Evolutionary conservation across 1,140 invertebrate species (phyloP), one percentile per base, ranked within the genome.

Genomic region (Trachymyrmex cornetzi): DNA sequence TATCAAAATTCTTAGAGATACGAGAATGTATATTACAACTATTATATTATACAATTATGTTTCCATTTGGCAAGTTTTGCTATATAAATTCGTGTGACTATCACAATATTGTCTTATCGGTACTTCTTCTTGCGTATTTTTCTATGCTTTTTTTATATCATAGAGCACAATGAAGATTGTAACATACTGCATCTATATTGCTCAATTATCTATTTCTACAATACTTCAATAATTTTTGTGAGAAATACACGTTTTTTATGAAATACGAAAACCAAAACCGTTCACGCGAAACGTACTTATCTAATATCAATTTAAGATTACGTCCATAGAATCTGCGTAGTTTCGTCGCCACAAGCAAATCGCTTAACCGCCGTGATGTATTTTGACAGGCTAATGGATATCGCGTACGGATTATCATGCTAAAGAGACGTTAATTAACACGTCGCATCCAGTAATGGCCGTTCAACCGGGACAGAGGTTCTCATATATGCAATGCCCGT

Each of bases 391-490:
- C 88, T 93, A 92, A 93, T 92, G 88, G 88, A 91, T 89, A 91
- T 91, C 91, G 89, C 89, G 86, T 87, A 77, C 53, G 85, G 87
- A 93, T 93, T 94, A 93, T 92, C 90, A 92, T 93, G 88, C 89
- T 92, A 92, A 92, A 92, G 89, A 91, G 92, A 93, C 89, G 86
- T 90, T 93, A 91, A 93, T 93, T 93, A 93, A 91, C 87, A 88
- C 59, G 84, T 91, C 80, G 88, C 61, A 67, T 87, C 72, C 77
- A 86, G 79, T 93, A 93, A 92, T 91, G 89, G 85, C 88, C 71
- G 89, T 86, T 90, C 80, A 89, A 77, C 66, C 57, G 63, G 84
- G 75, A 79, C 72, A 77, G 81, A 69, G 88, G 77, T 72, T 90
- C 80, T 74, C 81, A 86, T 44, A 19, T 61, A 55, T 27, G 48